phyloP scores from a whole-genome alignment of 2,797 vertebrate species.

The Poecilia velifera region DNA sequence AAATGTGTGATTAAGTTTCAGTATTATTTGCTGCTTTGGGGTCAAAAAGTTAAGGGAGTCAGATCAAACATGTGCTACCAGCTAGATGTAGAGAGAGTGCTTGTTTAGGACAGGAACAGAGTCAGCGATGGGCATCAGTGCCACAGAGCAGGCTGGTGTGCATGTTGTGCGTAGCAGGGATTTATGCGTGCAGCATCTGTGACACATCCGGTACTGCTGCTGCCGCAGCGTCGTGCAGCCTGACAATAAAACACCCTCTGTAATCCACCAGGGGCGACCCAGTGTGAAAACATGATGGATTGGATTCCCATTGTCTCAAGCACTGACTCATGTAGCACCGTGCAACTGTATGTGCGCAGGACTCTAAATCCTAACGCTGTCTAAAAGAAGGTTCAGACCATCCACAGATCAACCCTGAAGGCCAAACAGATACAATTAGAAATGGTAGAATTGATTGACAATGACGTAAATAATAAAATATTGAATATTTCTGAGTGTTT shows the following conservation, averaged over 20 bases:
- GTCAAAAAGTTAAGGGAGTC: slow-evolving; percentile 34
- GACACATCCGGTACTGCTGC: slow-evolving; percentile 27
- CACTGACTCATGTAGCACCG: slow-evolving; percentile 67
- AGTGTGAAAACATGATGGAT: slow-evolving; percentile 67
- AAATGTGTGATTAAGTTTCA: slow-evolving; percentile 13
- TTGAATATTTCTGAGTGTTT: background rate
- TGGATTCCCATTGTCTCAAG: slow-evolving; percentile 59
- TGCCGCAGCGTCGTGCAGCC: slow-evolving; percentile 16
- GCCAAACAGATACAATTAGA: background rate
- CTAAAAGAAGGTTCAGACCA: slow-evolving; percentile 16
- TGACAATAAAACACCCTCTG: slow-evolving; percentile 47
- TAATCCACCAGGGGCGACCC: slow-evolving; percentile 56
- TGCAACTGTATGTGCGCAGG: slow-evolving; percentile 12
- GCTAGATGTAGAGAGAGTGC: slow-evolving; percentile 46
- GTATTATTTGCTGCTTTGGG: slow-evolving; percentile 24
- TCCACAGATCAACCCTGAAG: slow-evolving; percentile 10
- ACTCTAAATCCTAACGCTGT: slow-evolving; percentile 32
- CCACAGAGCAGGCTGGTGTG: slow-evolving; percentile 31
- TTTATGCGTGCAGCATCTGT: slow-evolving; percentile 50
- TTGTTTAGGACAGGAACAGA: slow-evolving; percentile 38
- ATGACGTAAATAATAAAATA: background rate
- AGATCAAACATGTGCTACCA: slow-evolving; percentile 41
- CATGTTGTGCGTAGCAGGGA: slow-evolving; percentile 31
- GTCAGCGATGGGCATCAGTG: slow-evolving; percentile 38
- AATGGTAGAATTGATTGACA: background rate